phyloP scores from a whole-genome alignment of 2,113 vertebrate species.

The Pycnonotus jocosus region DNA sequence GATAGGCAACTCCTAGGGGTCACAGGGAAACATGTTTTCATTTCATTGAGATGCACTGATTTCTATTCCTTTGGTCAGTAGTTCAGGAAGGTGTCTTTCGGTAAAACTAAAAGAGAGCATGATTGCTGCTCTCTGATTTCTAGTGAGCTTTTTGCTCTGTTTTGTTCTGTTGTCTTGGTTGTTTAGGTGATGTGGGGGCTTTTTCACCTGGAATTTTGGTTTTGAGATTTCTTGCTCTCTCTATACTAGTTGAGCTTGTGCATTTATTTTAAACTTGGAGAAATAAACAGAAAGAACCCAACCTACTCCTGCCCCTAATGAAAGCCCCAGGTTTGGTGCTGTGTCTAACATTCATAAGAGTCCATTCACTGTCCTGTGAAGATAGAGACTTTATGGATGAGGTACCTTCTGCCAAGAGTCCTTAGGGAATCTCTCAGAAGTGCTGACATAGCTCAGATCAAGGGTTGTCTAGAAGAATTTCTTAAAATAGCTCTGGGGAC shows the following conservation, averaged over 20 bases:
- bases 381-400: neutral
- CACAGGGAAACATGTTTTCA: neutral
- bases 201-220: neutral
- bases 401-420: neutral
- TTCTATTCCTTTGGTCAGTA: neutral
- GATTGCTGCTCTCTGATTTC: neutral
- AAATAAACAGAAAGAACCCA: neutral
- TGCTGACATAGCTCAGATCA: neutral
- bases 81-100: neutral
- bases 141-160: neutral
- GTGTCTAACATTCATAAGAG: neutral
- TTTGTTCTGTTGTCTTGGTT: neutral
- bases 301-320: neutral
- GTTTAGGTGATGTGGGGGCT: neutral
- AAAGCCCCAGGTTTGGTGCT: neutral
- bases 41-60: neutral
- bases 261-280: neutral
- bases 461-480: neutral
- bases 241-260: neutral
- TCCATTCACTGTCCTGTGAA: fast-evolving
- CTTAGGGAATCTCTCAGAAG: neutral
- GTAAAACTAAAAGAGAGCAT: neutral
- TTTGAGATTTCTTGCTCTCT: neutral
- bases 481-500: neutral
- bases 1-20: neutral